Percentiles rank a stretch among this genome's conserved stretches.
phyloP scores from a whole-genome alignment of 2,888 invertebrate genomes.

The Autographa gamma region DNA sequence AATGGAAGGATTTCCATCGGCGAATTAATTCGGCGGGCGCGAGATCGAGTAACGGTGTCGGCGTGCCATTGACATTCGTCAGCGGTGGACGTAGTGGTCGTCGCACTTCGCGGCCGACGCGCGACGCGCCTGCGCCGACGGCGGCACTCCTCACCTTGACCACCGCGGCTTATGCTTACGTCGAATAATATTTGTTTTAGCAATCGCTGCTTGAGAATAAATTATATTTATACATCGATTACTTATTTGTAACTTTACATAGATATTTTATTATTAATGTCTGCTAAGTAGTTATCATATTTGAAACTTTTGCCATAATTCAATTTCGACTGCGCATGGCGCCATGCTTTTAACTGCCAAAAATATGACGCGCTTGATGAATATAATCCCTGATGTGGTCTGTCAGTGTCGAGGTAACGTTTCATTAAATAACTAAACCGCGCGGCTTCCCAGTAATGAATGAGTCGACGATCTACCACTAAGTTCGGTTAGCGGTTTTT shows the following conservation, averaged over 20 bases:
- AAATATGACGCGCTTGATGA: constrained; percentile 60
- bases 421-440: constrained; percentile 83
- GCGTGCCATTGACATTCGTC: constrained; percentile 88
- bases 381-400: constrained; percentile 68
- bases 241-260: background rate
- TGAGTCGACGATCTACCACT: constrained; percentile 75
- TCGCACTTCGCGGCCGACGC: constrained; percentile 63
- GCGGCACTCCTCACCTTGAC: constrained; percentile 58
- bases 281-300: background rate
- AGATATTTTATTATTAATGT: background rate
- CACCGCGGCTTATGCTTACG: constrained; percentile 39
- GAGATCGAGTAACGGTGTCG: constrained; percentile 87
- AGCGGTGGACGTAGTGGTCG: constrained; percentile 73
- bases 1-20: constrained; percentile 83
- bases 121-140: constrained; percentile 61
- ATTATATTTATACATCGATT: background rate
- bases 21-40: constrained; percentile 87
- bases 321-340: background rate
- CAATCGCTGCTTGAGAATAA: background rate
- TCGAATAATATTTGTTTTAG: constrained; percentile 11
- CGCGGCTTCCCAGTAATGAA: constrained; percentile 78
- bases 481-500: constrained; percentile 84
- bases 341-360: constrained; percentile 42
- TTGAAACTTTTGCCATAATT: background rate
- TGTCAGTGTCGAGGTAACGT: constrained; percentile 72